Evolutionary conservation across 2,888 invertebrate species (phyloP).

Genomic region (Unio pictorum): DNA sequence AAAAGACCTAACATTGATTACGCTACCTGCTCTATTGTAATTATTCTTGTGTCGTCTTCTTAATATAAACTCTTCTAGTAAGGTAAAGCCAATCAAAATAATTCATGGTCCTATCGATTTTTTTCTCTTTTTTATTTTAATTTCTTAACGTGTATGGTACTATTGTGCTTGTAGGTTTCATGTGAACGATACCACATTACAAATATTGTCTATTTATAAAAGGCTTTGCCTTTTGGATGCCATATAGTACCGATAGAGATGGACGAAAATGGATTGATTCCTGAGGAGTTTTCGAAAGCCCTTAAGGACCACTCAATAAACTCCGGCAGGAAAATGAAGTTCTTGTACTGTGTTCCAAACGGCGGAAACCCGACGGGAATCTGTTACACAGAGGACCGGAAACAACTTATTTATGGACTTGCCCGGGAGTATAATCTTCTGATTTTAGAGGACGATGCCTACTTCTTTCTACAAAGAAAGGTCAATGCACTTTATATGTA

Average conservation of each 20-base stretch:
- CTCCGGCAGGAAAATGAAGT: conserved; percentile 66
- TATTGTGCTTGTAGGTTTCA: no score
- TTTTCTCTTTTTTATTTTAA: no score
- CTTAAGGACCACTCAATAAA: no score
- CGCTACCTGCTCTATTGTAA: no score
- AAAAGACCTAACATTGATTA: no score
- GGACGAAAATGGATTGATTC: conserved; percentile 80
- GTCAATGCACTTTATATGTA: conserved; percentile 4
- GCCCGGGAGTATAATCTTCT: conserved; percentile 84
- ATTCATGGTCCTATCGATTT: no score
- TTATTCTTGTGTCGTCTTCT: no score
- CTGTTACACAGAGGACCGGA: conserved; percentile 78
- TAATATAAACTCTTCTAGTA: no score
- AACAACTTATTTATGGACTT: conserved; percentile 81
- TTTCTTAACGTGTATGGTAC: no score
- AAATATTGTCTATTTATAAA: no score
- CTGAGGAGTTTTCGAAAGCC: conserved; percentile 68
- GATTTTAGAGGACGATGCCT: conserved; percentile 87
- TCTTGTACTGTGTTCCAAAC: conserved; percentile 82
- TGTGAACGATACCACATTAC: no score
- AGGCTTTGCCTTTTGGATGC: conserved; percentile 81
- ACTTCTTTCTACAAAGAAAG: conserved; percentile 74
- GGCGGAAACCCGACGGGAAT: conserved; percentile 84
- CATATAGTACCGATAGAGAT: conserved; percentile 80
- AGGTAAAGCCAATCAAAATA: no score